A percentile compares a stretch with the other conserved stretches of the same genome.
Conservation (phyloP, 2,113 vertebrate species). For the Morphnarchus princeps region DNA sequence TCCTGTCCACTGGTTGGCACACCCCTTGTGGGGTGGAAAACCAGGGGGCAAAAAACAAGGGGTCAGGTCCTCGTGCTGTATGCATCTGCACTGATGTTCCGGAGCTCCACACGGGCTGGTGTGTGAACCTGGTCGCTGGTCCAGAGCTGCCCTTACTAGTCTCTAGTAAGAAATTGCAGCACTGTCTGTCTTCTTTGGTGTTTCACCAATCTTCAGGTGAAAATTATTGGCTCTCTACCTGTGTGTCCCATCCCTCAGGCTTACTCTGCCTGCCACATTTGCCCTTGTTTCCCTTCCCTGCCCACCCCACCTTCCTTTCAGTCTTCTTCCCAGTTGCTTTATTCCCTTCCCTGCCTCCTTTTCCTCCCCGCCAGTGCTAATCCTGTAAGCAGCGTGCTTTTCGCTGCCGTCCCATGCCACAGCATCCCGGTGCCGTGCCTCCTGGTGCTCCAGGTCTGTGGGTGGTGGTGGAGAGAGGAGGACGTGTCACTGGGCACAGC, state of each 20-base stretch:
- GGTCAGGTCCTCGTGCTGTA: rapidly evolving
- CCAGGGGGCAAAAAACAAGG: neutral
- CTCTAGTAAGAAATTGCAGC: neutral
- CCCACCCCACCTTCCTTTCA: neutral
- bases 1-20: neutral
- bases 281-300: neutral
- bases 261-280: neutral
- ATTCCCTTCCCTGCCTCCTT: neutral
- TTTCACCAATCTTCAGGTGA: neutral
- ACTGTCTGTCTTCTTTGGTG: neutral
- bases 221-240: neutral
- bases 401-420: neutral
- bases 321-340: neutral
- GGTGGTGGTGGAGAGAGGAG: neutral
- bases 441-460: neutral
- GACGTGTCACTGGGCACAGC: neutral
- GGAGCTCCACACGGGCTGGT: rapidly evolving
- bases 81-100: neutral
- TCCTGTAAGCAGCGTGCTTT: neutral
- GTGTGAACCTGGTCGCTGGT: neutral
- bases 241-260: neutral
- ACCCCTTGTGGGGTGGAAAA: neutral
- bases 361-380: neutral
- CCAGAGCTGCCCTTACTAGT: neutral
- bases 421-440: rapidly evolving